A percentile compares a stretch with the other conserved stretches of the same genome.
Evolutionary conservation across 2,888 invertebrate species (phyloP).

Genomic region (Dorcus hopei): DNA sequence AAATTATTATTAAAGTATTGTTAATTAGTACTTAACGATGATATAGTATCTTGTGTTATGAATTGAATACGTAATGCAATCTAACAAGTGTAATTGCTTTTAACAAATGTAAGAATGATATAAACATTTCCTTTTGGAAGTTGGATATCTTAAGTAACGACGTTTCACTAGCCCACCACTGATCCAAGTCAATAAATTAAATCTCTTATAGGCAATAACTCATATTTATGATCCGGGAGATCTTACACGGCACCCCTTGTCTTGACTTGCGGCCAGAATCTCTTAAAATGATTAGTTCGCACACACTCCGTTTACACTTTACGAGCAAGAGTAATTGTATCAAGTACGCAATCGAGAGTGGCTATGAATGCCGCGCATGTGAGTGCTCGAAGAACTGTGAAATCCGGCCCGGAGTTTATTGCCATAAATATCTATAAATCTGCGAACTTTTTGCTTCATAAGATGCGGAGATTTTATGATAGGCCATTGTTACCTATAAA

Average conservation of each 20-base stretch:
- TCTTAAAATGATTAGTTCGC: slow-evolving; percentile 26
- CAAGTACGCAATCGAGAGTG: slow-evolving; percentile 11
- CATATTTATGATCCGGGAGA: slow-evolving; percentile 26
- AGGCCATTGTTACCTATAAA: slow-evolving; percentile 46
- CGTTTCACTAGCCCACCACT: too few relatives aligned
- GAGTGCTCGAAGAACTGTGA: slow-evolving; percentile 11
- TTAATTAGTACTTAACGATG: too few relatives aligned
- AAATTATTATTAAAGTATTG: too few relatives aligned
- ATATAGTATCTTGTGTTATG: too few relatives aligned
- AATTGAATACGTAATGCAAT: too few relatives aligned
- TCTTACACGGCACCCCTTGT: slow-evolving; percentile 12
- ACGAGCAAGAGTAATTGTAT: slow-evolving; percentile 19
- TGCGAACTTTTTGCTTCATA: slow-evolving; percentile 36
- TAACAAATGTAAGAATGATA: too few relatives aligned
- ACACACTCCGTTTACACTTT: slow-evolving; percentile 18
- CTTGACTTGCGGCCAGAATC: slow-evolving; percentile 14
- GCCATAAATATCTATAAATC: slow-evolving; percentile 35
- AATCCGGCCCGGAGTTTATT: slow-evolving; percentile 14
- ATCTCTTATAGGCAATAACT: slow-evolving; percentile 27
- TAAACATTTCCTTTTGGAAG: too few relatives aligned
- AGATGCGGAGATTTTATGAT: slow-evolving; percentile 41
- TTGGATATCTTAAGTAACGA: too few relatives aligned
- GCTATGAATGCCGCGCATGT: background rate
- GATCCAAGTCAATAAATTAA: slow-evolving; percentile 18
- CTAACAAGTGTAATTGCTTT: too few relatives aligned